These are phyloP conservation scores for Strongylocentrotus purpuratus DNA, from an alignment of 35 echinoderm and acorn worm species.

Conservation along the genomic window DNA sequence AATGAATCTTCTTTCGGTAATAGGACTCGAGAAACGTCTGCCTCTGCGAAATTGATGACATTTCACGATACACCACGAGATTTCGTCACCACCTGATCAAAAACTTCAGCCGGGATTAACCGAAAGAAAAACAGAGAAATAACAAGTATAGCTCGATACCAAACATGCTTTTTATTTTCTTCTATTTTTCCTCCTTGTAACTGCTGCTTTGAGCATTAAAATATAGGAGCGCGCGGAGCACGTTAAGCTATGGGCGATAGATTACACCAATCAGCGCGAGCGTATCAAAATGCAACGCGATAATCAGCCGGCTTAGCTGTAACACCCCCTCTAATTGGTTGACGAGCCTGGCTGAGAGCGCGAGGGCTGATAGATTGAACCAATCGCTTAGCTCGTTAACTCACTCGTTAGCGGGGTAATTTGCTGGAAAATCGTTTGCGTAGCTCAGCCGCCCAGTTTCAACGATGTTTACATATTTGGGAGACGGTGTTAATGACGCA, in stretches of 20 bases:
- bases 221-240: neutral
- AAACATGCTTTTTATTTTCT: neutral
- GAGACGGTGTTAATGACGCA: neutral
- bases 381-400: slow-evolving; percentile 40
- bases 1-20: slow-evolving; percentile 6
- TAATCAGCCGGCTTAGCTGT: slow-evolving; percentile 2
- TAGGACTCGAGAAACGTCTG: neutral
- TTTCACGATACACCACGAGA: slow-evolving; percentile 7
- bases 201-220: no score
- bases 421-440: slow-evolving; percentile 18
- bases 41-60: slow-evolving; percentile 43
- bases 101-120: neutral
- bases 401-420: slow-evolving; percentile 6
- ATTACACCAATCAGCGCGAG: neutral
- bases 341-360: neutral
- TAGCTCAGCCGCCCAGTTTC: neutral
- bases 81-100: slow-evolving; percentile 33
- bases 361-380: slow-evolving; percentile 35
- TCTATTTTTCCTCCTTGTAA: no score
- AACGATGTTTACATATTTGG: slow-evolving; percentile 1
- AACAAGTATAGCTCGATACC: neutral
- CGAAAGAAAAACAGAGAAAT: neutral
- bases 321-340: slow-evolving; percentile 42
- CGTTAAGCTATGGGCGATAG: neutral
- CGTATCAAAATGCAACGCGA: neutral